Percentiles rank a stretch among this genome's conserved stretches.
These are phyloP conservation scores for Amphilophus citrinellus DNA, from an alignment of 2,113 vertebrate species.

Conservation along the genomic window DNA sequence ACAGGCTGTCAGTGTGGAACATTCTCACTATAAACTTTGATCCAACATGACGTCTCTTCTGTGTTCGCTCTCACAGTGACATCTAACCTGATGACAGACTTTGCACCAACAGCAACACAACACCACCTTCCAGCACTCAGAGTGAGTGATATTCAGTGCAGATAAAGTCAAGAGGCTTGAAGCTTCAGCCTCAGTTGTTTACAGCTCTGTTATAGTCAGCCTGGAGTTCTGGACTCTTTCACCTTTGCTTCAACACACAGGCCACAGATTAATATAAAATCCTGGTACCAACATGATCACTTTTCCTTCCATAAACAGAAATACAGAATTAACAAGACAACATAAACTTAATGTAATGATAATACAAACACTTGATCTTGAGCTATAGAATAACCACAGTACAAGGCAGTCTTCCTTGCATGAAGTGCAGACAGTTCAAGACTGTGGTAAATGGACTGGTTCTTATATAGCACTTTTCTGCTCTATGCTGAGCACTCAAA, in stretches of 20 bases:
- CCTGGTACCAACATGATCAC: background rate
- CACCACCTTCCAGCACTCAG: background rate
- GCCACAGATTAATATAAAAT: too few relatives aligned
- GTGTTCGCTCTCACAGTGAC: background rate
- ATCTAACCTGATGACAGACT: background rate
- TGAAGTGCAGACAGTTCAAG: too few relatives aligned
- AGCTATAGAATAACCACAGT: background rate
- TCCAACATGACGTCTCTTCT: background rate
- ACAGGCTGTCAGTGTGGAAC: too few relatives aligned
- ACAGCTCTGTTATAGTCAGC: background rate
- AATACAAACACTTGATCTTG: background rate
- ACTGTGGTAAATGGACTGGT: too few relatives aligned
- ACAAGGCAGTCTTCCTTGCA: too few relatives aligned
- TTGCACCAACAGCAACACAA: background rate
- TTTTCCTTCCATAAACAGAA: background rate
- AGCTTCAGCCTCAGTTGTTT: accelerated
- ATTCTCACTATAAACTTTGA: background rate
- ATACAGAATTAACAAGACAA: background rate
- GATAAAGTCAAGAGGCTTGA: too few relatives aligned
- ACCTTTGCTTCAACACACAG: background rate
- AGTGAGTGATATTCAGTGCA: background rate
- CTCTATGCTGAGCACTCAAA: too few relatives aligned
- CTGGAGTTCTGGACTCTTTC: background rate
- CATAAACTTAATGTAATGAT: background rate
- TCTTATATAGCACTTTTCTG: too few relatives aligned